These are phyloP conservation scores for Sepiola atlantica DNA, from an alignment of 2,888 invertebrate genomes.

Conservation along the genomic window DNA sequence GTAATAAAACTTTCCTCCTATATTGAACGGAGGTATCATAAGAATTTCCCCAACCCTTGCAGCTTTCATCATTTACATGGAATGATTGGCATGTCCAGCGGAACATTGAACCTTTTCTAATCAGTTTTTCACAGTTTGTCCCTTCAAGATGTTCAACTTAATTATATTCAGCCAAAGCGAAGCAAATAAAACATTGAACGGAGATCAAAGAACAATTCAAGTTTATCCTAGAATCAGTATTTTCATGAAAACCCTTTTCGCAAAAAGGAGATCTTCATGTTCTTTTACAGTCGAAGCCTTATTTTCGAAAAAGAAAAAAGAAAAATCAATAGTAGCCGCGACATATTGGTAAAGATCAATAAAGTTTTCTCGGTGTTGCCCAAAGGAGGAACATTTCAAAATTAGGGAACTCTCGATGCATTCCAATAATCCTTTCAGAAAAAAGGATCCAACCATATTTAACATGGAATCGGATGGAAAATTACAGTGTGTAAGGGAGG, in stretches of 20 bases:
- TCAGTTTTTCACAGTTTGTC: not conserved
- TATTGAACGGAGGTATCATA: too few species aligned
- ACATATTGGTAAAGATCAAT: not conserved
- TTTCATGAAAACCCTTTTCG: not conserved
- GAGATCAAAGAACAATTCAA: not conserved
- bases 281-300: not conserved
- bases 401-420: not conserved
- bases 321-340: not conserved
- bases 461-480: too few species aligned
- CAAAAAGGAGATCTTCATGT: not conserved
- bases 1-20: too few species aligned
- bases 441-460: not conserved
- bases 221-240: not conserved
- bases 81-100: not conserved
- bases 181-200: not conserved
- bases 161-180: not conserved
- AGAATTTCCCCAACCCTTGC: too few species aligned
- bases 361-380: not conserved
- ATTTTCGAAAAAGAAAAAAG: not conserved
- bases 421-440: not conserved
- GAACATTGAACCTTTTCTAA: not conserved
- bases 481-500: too few species aligned
- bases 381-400: not conserved
- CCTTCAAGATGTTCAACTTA: not conserved
- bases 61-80: not conserved